A percentile compares a stretch with the other conserved stretches of the same genome.
Conservation (phyloP, 2,888 invertebrate species). For the Peribatodes rhomboidaria region DNA sequence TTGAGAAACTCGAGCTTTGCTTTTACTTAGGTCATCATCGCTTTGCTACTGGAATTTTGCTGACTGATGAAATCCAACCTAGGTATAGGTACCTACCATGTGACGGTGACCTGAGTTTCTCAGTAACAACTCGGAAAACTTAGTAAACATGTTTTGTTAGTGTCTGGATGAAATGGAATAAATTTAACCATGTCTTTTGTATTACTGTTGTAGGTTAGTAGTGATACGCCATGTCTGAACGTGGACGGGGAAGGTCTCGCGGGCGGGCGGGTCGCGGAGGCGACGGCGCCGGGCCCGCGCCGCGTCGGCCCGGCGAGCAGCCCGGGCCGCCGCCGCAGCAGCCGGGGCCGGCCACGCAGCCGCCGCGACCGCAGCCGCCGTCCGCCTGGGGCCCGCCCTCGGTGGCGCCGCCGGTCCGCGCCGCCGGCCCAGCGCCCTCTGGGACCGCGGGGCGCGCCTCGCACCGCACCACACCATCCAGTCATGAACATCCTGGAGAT, state of each 20-base stretch:
- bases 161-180: too few species aligned
- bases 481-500: constrained; percentile 77
- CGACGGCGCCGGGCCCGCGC: constrained; percentile 58
- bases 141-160: too few species aligned
- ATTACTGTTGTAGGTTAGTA: not conserved
- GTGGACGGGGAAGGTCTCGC: constrained; percentile 74
- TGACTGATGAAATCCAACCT: not conserved
- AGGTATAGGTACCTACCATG: too few species aligned
- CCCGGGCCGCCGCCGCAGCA: constrained; percentile 41
- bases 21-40: too few species aligned
- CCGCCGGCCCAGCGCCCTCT: constrained; percentile 67
- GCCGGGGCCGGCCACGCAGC: constrained; percentile 56
- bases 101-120: not conserved
- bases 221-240: constrained; percentile 63
- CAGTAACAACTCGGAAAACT: too few species aligned
- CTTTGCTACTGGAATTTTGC: not conserved
- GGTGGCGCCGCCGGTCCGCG: constrained; percentile 67
- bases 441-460: constrained; percentile 70
- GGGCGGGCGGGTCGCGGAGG: constrained; percentile 73
- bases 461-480: constrained; percentile 65
- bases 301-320: constrained; percentile 61
- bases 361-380: constrained; percentile 73
- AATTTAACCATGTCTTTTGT: not conserved
- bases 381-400: constrained; percentile 72
- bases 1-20: too few species aligned